A percentile compares a stretch with the other conserved stretches of the same genome.
phyloP scores from a whole-genome alignment of 2,797 vertebrate genomes.

The Coendou prehensilis region DNA sequence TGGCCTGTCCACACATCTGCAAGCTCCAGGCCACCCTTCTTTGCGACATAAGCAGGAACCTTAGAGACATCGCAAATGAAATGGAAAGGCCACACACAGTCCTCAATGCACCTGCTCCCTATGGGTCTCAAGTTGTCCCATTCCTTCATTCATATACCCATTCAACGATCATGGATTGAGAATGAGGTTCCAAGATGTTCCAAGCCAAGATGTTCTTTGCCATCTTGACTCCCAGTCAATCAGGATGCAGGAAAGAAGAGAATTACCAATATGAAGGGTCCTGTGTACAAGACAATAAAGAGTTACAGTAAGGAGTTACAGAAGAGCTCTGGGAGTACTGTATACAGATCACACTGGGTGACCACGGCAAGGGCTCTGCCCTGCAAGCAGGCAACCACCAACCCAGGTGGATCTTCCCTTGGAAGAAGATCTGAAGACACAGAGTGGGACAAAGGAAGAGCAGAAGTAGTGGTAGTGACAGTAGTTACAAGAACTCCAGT shows the following conservation, averaged over 20 bases:
- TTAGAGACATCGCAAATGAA: not conserved
- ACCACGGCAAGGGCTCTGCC: not conserved
- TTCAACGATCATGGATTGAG: not conserved
- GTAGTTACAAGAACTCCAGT: not conserved
- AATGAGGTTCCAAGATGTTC: not conserved
- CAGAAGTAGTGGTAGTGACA: rapidly evolving
- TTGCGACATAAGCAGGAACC: not conserved
- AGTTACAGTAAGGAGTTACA: not conserved
- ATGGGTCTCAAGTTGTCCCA: not conserved
- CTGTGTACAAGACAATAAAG: not conserved
- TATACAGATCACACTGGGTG: too few species aligned
- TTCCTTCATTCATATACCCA: not conserved
- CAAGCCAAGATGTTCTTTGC: not conserved
- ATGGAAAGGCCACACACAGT: not conserved
- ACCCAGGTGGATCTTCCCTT: not conserved
- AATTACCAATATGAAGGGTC: not conserved
- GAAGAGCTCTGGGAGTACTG: not conserved
- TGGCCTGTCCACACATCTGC: not conserved
- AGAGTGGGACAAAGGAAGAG: too few species aligned
- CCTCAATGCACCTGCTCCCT: not conserved
- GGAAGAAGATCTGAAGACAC: not conserved
- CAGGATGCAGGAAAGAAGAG: not conserved
- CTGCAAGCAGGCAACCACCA: too few species aligned
- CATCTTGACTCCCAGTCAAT: not conserved
- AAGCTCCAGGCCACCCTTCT: not conserved